phyloP scores from a whole-genome alignment of 2,888 invertebrate genomes.

The Drosophila atroscutellata region DNA sequence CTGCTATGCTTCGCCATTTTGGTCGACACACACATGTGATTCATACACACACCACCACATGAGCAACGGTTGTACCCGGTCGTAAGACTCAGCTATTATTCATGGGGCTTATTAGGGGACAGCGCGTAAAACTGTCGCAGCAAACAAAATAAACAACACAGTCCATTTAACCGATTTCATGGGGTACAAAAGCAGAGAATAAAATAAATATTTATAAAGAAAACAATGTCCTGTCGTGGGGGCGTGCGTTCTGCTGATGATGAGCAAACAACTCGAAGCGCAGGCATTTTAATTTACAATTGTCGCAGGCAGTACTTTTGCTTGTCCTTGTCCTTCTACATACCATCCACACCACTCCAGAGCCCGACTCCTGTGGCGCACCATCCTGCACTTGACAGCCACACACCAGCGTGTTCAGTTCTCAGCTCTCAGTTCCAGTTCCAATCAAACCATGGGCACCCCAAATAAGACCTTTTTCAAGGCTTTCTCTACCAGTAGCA shows the following conservation, averaged over 20 bases:
- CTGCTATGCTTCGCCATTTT: slow-evolving; percentile 44
- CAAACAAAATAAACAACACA: slow-evolving; percentile 64
- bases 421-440: slow-evolving; percentile 25
- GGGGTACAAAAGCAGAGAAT: slow-evolving; percentile 48
- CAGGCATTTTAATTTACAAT: slow-evolving; percentile 61
- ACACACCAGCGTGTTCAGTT: slow-evolving; percentile 7
- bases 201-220: slow-evolving; percentile 76
- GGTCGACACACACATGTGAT: slow-evolving; percentile 38
- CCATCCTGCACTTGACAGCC: slow-evolving; percentile 21
- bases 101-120: slow-evolving; percentile 71
- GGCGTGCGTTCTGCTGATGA: slow-evolving; percentile 69
- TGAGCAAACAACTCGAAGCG: slow-evolving; percentile 65
- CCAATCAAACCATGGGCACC: slow-evolving; percentile 6
- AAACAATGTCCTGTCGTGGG: slow-evolving; percentile 65
- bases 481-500: slow-evolving; percentile 13
- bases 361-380: slow-evolving; percentile 18
- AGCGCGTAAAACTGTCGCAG: slow-evolving; percentile 59
- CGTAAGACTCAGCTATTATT: slow-evolving; percentile 63
- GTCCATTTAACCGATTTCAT: slow-evolving; percentile 78
- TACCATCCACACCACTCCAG: background rate
- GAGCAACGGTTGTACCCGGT: slow-evolving; percentile 18
- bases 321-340: slow-evolving; percentile 1
- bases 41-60: slow-evolving; percentile 29
- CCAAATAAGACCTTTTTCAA: slow-evolving; percentile 17
- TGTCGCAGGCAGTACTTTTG: slow-evolving; percentile 53